Conservation (phyloP, 2,888 invertebrate species). For the Netelia inedita region DNA sequence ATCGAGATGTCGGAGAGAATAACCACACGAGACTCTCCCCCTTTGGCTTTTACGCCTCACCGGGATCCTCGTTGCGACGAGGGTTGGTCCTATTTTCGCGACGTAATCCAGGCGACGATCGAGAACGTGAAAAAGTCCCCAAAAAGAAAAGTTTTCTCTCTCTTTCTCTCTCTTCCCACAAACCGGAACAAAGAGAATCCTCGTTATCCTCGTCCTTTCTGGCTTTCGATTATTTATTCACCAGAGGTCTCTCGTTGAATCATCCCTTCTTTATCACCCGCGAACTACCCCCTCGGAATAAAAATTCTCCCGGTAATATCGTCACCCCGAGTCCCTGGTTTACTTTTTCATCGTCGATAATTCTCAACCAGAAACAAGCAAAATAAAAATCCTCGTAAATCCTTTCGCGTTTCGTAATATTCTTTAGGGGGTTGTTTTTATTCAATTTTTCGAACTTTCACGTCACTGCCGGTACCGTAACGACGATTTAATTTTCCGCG, state of each 20-base stretch:
- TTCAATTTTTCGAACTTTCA: conserved; percentile 13
- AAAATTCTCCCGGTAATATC: conserved; percentile 2
- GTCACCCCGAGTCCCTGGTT: not conserved
- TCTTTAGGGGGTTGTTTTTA: not conserved
- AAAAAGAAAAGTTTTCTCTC: conserved; percentile 30
- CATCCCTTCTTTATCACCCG: conserved; percentile 21
- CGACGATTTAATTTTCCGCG: conserved; percentile 12
- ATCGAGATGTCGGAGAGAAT: conserved; percentile 42
- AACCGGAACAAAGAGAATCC: conserved; percentile 23
- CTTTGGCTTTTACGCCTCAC: conserved; percentile 3
- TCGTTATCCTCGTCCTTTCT: conserved; percentile 45
- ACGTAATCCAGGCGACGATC: conserved; percentile 48
- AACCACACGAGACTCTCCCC: conserved; percentile 8
- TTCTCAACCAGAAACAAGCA: not conserved
- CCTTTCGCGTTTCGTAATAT: not conserved
- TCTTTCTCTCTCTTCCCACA: conserved; percentile 4
- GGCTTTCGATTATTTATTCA: conserved; percentile 40
- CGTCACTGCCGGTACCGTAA: conserved; percentile 40
- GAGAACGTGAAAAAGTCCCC: conserved; percentile 35
- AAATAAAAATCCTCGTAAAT: conserved; percentile 44
- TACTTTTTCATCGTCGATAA: not conserved
- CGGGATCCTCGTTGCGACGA: not conserved
- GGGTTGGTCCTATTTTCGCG: not conserved
- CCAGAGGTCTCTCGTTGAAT: conserved; percentile 8
- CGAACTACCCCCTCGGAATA: conserved; percentile 20